Base-by-base conservation (phyloP, 2,888 invertebrate genomes). In the Pandemis cinnamomeana region DNA sequence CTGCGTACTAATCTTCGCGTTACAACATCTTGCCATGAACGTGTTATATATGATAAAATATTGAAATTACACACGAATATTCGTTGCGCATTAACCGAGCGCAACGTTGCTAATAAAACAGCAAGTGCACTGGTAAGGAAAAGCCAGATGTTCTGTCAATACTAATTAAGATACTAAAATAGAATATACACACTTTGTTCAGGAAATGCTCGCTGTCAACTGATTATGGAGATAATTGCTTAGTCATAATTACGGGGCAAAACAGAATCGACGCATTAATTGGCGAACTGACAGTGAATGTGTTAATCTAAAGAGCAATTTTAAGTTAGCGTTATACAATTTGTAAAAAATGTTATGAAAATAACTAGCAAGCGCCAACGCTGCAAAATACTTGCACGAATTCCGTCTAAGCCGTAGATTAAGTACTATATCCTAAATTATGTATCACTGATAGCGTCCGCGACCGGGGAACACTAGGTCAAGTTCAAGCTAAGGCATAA, bases 41-140 rank as follows among this genome's bases (percentile, higher is more conserved):
- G n/a, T 71, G 61, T 41, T 53, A 27, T 42, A 36, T 44, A 60
- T 61, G 51, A 63, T 55, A 55, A 67, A 10, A 67, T 61, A 71
- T 61, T 67, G 67, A 60, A 53, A 71, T 67, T 61, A 71, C 67
- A 58, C 2, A 67, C 67, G 44, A 64, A 42, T 55, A 64, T 69
- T 36, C 71, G 71, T 71, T 55, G 64, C 71, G 44, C 44, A 63
- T 11, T 55, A 51, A 61, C 41, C 48, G 13, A 60, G 42, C 7
- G 48, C 46, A 60, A 13, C 58, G 27, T 11, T 53, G 41, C 2
- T 27, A 63, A 10, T 46, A 46, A 41, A 46, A n/a, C 61, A 71
- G 63, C 42, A n/a, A 36, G 20, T 8, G 6, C 51, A 61, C 27
- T 58, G 5, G 27, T 27, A 27, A 58, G 27, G 27, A 58, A 55